phyloP scores from a whole-genome alignment of 2,888 invertebrate species.

The Leptura quadrifasciata region DNA sequence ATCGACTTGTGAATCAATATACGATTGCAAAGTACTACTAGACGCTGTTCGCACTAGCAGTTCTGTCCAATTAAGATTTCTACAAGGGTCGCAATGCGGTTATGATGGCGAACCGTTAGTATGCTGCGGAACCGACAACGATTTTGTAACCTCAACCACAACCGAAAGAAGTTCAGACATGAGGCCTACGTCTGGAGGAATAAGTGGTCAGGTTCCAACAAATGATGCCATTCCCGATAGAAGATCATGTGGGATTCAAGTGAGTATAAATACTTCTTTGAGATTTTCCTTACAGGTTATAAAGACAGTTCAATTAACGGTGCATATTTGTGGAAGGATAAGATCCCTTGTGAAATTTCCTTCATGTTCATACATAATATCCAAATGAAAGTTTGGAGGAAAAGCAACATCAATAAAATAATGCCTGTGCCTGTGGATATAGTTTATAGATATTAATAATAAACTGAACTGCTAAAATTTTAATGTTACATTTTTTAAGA shows the following conservation, averaged over 20 bases:
- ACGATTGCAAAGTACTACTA: conserved; percentile 73
- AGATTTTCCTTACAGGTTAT: too few relatives aligned
- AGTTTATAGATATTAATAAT: too few relatives aligned
- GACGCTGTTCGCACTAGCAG: conserved; percentile 69
- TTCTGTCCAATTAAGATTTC: conserved; percentile 67
- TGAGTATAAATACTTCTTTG: conserved; percentile 36
- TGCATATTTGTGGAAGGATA: too few relatives aligned
- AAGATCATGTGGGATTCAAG: conserved; percentile 65
- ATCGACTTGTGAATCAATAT: conserved; percentile 75
- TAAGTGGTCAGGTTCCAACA: conserved; percentile 20
- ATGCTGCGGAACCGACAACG: conserved; percentile 74
- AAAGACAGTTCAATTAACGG: too few relatives aligned
- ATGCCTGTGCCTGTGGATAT: too few relatives aligned
- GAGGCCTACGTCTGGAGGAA: background rate
- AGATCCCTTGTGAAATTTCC: too few relatives aligned
- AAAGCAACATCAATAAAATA: too few relatives aligned
- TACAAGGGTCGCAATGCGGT: conserved; percentile 77
- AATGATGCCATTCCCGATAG: conserved; percentile 61
- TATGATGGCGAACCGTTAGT: conserved; percentile 68
- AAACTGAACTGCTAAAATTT: too few relatives aligned
- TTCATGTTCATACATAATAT: too few relatives aligned
- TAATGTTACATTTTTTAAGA: too few relatives aligned
- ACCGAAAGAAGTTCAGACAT: background rate
- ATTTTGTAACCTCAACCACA: conserved; percentile 42
- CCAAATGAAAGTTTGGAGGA: too few relatives aligned